These are phyloP conservation scores for Stegana nigrithorax DNA, from an alignment of 2,888 invertebrate genomes.

Conservation along the genomic window DNA sequence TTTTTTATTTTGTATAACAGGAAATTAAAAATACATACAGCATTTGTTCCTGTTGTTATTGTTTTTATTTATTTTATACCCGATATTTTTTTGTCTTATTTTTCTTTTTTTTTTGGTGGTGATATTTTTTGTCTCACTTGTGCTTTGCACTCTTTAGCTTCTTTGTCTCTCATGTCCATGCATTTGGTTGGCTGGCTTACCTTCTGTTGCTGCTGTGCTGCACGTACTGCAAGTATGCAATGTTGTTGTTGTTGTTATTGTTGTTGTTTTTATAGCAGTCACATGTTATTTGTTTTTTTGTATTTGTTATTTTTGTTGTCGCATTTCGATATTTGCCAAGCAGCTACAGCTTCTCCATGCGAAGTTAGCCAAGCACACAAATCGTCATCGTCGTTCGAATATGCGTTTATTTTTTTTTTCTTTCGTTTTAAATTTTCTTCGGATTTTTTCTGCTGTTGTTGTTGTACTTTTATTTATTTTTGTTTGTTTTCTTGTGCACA, in stretches of 20 bases:
- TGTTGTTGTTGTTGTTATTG: no score
- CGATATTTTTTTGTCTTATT: background rate
- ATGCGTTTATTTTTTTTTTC: background rate
- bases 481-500: background rate
- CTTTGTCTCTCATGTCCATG: no score
- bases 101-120: constrained; percentile 17
- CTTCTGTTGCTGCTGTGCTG: no score
- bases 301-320: background rate
- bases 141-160: no score
- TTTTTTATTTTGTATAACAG: constrained; percentile 25
- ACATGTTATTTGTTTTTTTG: background rate
- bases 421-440: background rate
- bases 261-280: constrained; percentile 2
- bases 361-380: no score
- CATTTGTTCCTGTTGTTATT: no score
- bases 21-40: constrained; percentile 42
- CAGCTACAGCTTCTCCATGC: background rate
- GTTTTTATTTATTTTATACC: background rate
- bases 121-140: background rate
- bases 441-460: background rate
- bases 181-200: no score
- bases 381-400: no score
- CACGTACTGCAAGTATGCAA: no score
- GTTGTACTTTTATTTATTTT: background rate
- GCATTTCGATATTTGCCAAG: no score